phyloP scores from a whole-genome alignment of 2,797 vertebrate genomes.

The Scarus forsteni region DNA sequence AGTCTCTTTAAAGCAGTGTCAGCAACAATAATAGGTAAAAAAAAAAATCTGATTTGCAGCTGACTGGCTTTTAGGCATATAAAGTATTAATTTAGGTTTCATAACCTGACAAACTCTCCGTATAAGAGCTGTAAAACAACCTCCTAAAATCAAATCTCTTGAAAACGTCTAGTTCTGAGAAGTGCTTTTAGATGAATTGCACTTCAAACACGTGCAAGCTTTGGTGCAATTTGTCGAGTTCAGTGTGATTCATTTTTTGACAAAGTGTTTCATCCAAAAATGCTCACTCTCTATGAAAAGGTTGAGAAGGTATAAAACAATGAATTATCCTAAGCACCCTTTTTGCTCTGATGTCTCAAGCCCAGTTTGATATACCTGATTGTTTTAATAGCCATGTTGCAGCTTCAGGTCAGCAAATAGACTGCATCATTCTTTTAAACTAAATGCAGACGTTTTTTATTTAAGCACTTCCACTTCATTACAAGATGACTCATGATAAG shows the following conservation, averaged over 20 bases:
- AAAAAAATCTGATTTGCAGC: background rate
- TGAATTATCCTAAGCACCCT: background rate
- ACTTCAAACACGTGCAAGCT: background rate
- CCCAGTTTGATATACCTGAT: background rate
- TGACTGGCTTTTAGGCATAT: background rate
- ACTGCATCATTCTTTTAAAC: constrained; percentile 41
- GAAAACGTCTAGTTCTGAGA: background rate
- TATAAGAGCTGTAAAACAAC: background rate
- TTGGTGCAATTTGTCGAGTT: background rate
- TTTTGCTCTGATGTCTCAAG: constrained; percentile 10
- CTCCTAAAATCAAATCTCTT: background rate
- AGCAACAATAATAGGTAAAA: too few relatives aligned
- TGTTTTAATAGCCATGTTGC: constrained; percentile 3
- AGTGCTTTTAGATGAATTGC: background rate
- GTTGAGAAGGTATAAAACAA: background rate
- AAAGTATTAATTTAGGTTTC: background rate
- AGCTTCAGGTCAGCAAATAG: constrained; percentile 19
- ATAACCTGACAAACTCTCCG: background rate
- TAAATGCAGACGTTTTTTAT: constrained; percentile 33
- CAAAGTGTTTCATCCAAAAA: background rate
- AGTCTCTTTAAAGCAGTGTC: too few relatives aligned
- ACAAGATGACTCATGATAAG: constrained; percentile 70
- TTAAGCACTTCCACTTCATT: constrained; percentile 55
- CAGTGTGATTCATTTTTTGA: background rate
- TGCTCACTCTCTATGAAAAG: background rate